Evolutionary conservation across 2,888 invertebrate species (phyloP).

Genomic region (Agonopterix arenella): DNA sequence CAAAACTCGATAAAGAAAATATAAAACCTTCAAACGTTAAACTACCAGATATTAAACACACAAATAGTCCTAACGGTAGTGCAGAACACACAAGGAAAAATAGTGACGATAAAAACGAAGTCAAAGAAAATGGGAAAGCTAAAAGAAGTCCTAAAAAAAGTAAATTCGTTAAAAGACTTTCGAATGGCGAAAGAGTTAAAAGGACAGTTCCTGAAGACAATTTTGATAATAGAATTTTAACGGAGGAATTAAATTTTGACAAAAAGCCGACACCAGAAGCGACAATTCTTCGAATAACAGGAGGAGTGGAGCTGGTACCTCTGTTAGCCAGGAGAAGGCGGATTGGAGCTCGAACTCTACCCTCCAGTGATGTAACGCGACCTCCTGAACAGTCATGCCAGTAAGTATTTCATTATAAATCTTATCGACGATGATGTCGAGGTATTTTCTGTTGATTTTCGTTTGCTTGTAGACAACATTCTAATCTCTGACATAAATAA

Average conservation of each 20-base stretch:
- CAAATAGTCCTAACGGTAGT: conserved; percentile 22
- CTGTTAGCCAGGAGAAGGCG: conserved; percentile 81
- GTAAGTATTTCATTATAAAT: conserved; percentile 32
- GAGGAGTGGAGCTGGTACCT: conserved; percentile 87
- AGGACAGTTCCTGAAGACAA: conserved; percentile 37
- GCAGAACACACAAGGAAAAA: conserved; percentile 19
- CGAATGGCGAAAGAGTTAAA: conserved; percentile 47
- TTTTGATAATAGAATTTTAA: conserved; percentile 17
- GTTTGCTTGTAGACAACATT: neutral
- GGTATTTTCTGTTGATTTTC: neutral
- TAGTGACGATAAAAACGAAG: conserved; percentile 18
- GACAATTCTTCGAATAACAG: conserved; percentile 65
- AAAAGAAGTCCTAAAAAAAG: conserved; percentile 43
- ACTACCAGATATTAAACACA: conserved; percentile 48
- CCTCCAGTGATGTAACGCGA: conserved; percentile 65
- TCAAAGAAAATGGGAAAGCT: conserved; percentile 18
- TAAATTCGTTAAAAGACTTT: conserved; percentile 49
- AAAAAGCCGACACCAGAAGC: conserved; percentile 59
- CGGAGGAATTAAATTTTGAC: conserved; percentile 15
- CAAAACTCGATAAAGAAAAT: conserved; percentile 42
- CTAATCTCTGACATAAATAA: neutral
- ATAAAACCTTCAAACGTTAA: conserved; percentile 35
- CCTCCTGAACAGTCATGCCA: conserved; percentile 59
- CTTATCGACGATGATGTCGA: too few species aligned
- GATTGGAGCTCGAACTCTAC: conserved; percentile 64